These are phyloP conservation scores for Oryctolagus cuniculus DNA, from an alignment of 2,113 vertebrate genomes.

Conservation along the genomic window mOryCun1.1 NC_091442.1:108693501-108694000, in stretches of 20 bases:
- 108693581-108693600: conserved; percentile 98
- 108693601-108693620: conserved; percentile 99
- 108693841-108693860: conserved; percentile 23
- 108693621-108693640: conserved; percentile 94
- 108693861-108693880: not conserved
- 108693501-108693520: conserved; percentile 94
- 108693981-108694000: not conserved
- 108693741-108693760: conserved; percentile 19
- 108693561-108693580: conserved; percentile 98
- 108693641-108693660: conserved; percentile 40
- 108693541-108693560: conserved; percentile 99
- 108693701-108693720: not conserved
- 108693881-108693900: conserved; percentile 40
- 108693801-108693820: not conserved
- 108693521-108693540: conserved; percentile 98
- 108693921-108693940: not conserved
- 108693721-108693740: not conserved
- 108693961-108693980: not conserved
- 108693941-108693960: not conserved
- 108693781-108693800: not conserved
- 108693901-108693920: not conserved
- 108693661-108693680: fast-evolving
- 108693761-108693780: conserved; percentile 20
- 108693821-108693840: not conserved
- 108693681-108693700: not conserved